A percentile compares a stretch with the other conserved stretches of the same genome.
Evolutionary conservation across 2,888 invertebrate genomes (phyloP).

Genomic region (Oxystoma pomonae): DNA sequence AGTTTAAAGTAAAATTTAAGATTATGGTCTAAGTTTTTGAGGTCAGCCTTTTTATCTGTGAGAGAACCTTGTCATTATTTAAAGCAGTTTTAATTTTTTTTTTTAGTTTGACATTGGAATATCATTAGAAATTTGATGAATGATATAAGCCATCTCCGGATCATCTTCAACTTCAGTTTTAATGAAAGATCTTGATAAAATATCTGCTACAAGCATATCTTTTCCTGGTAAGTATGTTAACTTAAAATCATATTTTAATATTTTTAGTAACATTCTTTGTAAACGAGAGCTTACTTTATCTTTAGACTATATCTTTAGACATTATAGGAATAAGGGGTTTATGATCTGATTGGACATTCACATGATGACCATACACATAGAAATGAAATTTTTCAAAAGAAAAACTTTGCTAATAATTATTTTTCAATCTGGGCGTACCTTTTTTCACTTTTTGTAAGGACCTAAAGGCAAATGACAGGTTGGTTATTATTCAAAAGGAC

Average conservation of each 20-base stretch:
- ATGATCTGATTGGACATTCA: slow-evolving; percentile 33
- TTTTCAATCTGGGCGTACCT: slow-evolving; percentile 39
- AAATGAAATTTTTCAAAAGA: slow-evolving; percentile 35
- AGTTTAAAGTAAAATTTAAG: neutral
- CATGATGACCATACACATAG: slow-evolving; percentile 33
- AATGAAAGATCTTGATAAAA: slow-evolving; percentile 8
- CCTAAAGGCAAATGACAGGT: slow-evolving; percentile 24
- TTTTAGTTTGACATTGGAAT: slow-evolving; percentile 9
- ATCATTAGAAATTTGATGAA: neutral
- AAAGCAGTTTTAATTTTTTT: slow-evolving; percentile 14
- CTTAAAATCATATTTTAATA: slow-evolving; percentile 13
- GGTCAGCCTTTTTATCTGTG: neutral
- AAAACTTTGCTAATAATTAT: slow-evolving; percentile 35
- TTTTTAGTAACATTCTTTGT: slow-evolving; percentile 11
- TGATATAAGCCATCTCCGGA: neutral
- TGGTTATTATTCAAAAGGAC: slow-evolving; percentile 20
- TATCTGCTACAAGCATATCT: slow-evolving; percentile 13
- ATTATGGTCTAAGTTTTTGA: slow-evolving; percentile 7
- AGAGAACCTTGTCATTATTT: neutral
- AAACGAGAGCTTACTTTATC: neutral
- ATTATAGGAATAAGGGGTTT: slow-evolving; percentile 26
- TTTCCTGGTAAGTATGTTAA: slow-evolving; percentile 14
- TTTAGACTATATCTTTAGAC: neutral
- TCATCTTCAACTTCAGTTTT: neutral
- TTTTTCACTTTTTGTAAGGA: slow-evolving; percentile 19